Conservation (phyloP, 2,888 invertebrate species). For the Capitulum mitella region DNA sequence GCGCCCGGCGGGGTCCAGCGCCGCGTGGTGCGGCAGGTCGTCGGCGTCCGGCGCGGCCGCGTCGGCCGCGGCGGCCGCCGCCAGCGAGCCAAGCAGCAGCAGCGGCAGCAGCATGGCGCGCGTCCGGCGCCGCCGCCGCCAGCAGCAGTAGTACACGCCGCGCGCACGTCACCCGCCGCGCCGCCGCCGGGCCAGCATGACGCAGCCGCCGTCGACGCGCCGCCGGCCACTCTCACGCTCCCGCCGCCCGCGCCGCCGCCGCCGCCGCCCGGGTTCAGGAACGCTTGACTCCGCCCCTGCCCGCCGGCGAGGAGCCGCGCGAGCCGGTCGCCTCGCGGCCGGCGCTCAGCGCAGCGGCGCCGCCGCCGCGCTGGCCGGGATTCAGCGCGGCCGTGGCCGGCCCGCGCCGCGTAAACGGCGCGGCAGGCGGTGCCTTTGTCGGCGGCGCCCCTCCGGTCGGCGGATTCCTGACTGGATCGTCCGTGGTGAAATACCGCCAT, state of each 20-base stretch:
- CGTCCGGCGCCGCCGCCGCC: background rate
- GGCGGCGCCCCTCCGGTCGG: background rate
- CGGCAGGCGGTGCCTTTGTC: background rate
- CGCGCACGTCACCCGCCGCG: background rate
- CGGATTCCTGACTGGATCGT: background rate
- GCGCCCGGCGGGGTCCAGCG: background rate
- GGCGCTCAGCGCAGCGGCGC: slow-evolving; percentile 4
- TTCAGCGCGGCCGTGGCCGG: background rate
- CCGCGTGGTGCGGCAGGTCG: background rate
- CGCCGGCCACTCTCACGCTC: background rate
- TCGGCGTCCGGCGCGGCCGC: background rate
- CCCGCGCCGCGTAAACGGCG: background rate
- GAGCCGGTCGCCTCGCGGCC: background rate
- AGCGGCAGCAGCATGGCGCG: too few species aligned
- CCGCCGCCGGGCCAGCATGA: background rate
- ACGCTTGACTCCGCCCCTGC: slow-evolving; percentile 9
- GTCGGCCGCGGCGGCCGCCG: background rate
- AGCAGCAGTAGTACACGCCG: background rate
- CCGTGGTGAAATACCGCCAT: background rate
- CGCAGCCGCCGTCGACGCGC: background rate
- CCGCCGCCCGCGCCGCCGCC: background rate
- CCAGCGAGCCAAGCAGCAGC: background rate
- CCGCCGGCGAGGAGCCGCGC: background rate
- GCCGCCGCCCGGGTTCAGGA: background rate
- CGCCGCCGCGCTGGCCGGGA: too few species aligned